phyloP scores from a whole-genome alignment of 2,888 invertebrate species.

The Ferrisia virgata region DNA sequence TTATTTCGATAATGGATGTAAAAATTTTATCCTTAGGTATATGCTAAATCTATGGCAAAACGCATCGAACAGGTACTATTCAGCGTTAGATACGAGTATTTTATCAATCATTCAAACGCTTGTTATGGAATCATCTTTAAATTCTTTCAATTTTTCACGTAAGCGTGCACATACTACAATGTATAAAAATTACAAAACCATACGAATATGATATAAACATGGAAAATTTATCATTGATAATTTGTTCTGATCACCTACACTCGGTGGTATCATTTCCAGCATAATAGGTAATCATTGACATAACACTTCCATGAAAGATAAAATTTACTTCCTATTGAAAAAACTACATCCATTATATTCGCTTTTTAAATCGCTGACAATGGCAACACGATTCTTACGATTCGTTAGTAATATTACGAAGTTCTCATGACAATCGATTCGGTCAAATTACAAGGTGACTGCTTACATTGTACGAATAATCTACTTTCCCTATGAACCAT shows the following conservation, averaged over 20 bases:
- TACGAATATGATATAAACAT: neutral
- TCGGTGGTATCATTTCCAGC: neutral
- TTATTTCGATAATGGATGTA: too few species aligned
- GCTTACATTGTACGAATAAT: constrained; percentile 18
- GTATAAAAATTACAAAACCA: neutral
- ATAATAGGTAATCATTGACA: neutral
- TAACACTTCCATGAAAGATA: constrained; percentile 13
- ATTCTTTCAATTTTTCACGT: neutral
- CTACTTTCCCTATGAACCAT: constrained; percentile 20
- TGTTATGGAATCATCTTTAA: too few species aligned
- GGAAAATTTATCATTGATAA: neutral
- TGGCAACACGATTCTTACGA: constrained; percentile 22
- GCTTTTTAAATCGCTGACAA: constrained; percentile 31
- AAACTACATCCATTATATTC: constrained; percentile 17
- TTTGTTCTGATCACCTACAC: constrained; percentile 6
- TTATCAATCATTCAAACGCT: too few species aligned
- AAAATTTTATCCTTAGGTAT: too few species aligned
- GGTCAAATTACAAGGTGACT: constrained; percentile 29
- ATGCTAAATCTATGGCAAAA: too few species aligned
- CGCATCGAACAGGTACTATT: too few species aligned
- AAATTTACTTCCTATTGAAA: constrained; percentile 23
- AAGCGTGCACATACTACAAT: too few species aligned
- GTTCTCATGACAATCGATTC: constrained; percentile 31
- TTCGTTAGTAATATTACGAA: neutral
- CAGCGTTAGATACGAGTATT: too few species aligned